phyloP scores from a whole-genome alignment of 2,797 vertebrate species.

The Brachyrhaphis roseni region DNA sequence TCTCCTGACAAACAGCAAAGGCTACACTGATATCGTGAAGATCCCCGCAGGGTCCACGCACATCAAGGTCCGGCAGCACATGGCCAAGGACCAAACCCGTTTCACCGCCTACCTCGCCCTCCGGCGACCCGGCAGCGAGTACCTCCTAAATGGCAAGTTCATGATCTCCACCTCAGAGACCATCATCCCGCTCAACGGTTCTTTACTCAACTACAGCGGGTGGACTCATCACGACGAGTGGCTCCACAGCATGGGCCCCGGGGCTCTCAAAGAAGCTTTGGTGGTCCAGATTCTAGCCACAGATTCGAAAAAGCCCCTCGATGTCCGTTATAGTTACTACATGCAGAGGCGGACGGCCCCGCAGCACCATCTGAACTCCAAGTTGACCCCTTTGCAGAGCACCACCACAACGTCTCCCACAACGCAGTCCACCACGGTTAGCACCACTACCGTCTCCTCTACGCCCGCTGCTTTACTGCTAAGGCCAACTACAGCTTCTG shows the following conservation, averaged over 20 bases:
- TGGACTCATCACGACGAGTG: conserved; percentile 96
- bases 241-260: conserved; percentile 92
- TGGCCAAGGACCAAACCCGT: conserved; percentile 90
- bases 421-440: conserved; percentile 29
- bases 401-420: conserved; percentile 36
- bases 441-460: conserved; percentile 46
- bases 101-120: conserved; percentile 94
- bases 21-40: conserved; percentile 96
- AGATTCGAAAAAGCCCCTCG: conserved; percentile 88
- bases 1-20: conserved; percentile 83
- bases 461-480: conserved; percentile 23
- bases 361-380: conserved; percentile 39
- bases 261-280: conserved; percentile 87
- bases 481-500: conserved; percentile 65
- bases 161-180: conserved; percentile 98
- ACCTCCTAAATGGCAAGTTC: conserved; percentile 96
- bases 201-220: conserved; percentile 96
- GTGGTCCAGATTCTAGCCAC: conserved; percentile 94
- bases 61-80: conserved; percentile 96
- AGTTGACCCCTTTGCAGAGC: conserved; percentile 18
- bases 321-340: conserved; percentile 97
- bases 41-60: conserved; percentile 95
- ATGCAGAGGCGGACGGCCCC: conserved; percentile 80
- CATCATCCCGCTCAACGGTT: conserved; percentile 91
- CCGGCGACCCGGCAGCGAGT: conserved; percentile 88